phyloP scores from a whole-genome alignment of 2,113 vertebrate genomes.

The Sceloporus tristichus region DNA sequence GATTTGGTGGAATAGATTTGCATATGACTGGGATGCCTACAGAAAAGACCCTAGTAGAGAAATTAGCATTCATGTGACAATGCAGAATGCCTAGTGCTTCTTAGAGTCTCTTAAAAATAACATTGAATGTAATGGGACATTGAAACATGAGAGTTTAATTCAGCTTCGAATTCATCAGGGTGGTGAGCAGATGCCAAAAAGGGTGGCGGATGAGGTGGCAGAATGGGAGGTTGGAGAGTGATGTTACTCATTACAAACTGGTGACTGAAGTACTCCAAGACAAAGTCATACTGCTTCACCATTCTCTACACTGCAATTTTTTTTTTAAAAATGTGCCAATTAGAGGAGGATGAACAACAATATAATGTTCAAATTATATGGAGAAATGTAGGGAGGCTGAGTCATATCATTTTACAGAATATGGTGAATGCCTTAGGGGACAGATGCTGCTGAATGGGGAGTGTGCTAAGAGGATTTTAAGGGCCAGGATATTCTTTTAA shows the following conservation, averaged over 20 bases:
- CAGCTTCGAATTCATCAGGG: slow-evolving; percentile 54
- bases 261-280: neutral
- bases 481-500: too few species aligned
- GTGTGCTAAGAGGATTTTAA: too few species aligned
- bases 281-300: too few species aligned
- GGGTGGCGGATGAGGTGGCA: too few species aligned
- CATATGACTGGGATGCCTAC: slow-evolving; percentile 68
- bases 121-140: slow-evolving; percentile 55
- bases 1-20: slow-evolving; percentile 67
- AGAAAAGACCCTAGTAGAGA: slow-evolving; percentile 41
- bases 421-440: too few species aligned
- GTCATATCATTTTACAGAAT: too few species aligned
- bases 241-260: neutral
- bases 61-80: slow-evolving; percentile 42
- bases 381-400: too few species aligned
- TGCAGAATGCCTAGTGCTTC: slow-evolving; percentile 44
- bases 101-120: slow-evolving; percentile 42
- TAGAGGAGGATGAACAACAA: too few species aligned
- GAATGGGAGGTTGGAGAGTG: neutral
- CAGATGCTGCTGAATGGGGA: too few species aligned
- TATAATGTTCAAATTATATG: too few species aligned
- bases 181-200: neutral
- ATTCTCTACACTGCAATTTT: too few species aligned
- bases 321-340: too few species aligned
- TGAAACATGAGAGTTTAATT: slow-evolving; percentile 63